These are phyloP conservation scores for Monochamus alternatus DNA, from an alignment of 2,888 invertebrate genomes.

Conservation along the genomic window DNA sequence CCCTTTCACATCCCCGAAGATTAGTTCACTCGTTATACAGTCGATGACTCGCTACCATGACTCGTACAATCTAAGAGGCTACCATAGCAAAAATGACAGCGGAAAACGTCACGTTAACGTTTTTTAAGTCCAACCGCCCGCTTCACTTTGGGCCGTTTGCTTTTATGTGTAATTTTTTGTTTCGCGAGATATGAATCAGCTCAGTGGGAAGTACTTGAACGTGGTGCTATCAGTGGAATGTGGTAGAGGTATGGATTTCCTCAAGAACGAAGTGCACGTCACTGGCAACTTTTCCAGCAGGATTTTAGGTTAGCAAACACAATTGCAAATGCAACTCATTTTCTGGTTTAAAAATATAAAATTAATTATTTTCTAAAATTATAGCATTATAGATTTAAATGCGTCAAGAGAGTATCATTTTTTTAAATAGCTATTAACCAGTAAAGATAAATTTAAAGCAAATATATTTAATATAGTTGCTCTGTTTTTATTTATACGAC, in stretches of 20 bases:
- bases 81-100: conserved; percentile 31
- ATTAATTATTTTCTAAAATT: too few species aligned
- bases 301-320: conserved; percentile 58
- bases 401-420: too few species aligned
- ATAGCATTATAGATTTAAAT: neutral
- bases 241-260: conserved; percentile 73
- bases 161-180: conserved; percentile 35
- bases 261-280: conserved; percentile 63
- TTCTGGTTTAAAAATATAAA: too few species aligned
- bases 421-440: too few species aligned
- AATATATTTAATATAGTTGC: too few species aligned
- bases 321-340: too few species aligned
- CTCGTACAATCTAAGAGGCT: neutral
- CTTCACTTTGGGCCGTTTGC: conserved; percentile 20
- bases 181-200: conserved; percentile 74
- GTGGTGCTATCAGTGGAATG: conserved; percentile 80
- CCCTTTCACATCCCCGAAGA: too few species aligned
- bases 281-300: conserved; percentile 67
- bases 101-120: conserved; percentile 38
- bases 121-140: conserved; percentile 30
- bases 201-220: conserved; percentile 77
- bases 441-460: too few species aligned
- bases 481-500: too few species aligned
- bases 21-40: too few species aligned
- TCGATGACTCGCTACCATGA: too few species aligned